Base-by-base conservation (phyloP, 2,797 vertebrate species). In the Poliocrania exsul region DNA sequence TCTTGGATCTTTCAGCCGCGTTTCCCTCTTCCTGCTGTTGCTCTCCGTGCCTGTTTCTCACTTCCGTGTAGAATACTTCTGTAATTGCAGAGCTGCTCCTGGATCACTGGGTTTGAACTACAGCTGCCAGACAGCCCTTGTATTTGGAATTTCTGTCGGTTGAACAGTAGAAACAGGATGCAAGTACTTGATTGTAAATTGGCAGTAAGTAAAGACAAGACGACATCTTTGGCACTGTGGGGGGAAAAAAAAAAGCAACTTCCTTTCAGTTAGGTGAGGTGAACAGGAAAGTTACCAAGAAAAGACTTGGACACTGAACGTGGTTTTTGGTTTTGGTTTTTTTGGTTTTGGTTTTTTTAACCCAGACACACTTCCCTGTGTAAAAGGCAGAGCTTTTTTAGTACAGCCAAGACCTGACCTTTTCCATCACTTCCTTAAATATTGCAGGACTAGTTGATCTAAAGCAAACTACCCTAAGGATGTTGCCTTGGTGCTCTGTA, bases 151-250 rank as follows among this genome's bases (percentile, higher is more conserved):
- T 86, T 96, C 67, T 67, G 38, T 87, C 2, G 2, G n/a, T 87
- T 84, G 87, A 82, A 92, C 86, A 71, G 86, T 81, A 93, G 88
- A n/a, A 65, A 83, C 92, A 93, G 94, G 94, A 92, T 95, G 79
- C 50, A 64, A 74, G 53, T 91, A 84, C 75, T 92, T 94, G 86
- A 74, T 66, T 94, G 81, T 57, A 61, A 85, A 54, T 44, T 96
- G 93, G 86, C 78, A 92, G 46, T 67, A 69, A 91, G 54, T 69
- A 53, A 77, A 92, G 88, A 83, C 40, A 66, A 82, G 77, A 80
- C 0, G 8, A 64, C 9, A 3, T 53, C 92, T 92, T 80, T 96
- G 86, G 67, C 92, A 40, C 33, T 50, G 23, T 29, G 33, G 5
- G 17, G 33, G 60, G 26, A 3, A 47, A 62, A 64, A 35, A 64